Evolutionary conservation across 2,113 vertebrate genomes (phyloP).

Genomic region (Geococcyx californianus): DNA sequence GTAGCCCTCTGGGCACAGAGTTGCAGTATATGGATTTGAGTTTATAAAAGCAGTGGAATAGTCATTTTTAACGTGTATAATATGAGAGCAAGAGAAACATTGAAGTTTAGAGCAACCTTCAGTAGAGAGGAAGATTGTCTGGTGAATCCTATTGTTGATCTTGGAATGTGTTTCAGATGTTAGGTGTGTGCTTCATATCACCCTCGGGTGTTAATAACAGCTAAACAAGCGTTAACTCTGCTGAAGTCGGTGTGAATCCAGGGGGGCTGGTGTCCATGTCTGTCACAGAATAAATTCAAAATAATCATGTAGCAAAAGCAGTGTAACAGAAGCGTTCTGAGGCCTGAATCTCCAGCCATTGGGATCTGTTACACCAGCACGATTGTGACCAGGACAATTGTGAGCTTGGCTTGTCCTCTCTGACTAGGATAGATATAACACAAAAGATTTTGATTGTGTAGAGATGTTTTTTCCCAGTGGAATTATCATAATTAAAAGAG

Average conservation of each 20-base stretch:
- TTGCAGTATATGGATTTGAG: neutral
- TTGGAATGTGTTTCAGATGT: neutral
- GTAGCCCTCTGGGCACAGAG: neutral
- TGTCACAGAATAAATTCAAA: neutral
- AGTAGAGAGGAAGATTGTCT: neutral
- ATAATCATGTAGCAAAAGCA: neutral
- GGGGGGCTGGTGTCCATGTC: neutral
- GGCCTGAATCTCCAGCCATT: neutral
- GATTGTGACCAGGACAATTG: neutral
- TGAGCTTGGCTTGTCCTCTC: neutral
- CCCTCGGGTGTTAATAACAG: neutral
- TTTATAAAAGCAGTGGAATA: neutral
- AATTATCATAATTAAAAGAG: neutral
- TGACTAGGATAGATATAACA: neutral
- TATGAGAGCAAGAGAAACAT: neutral
- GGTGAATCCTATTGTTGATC: constrained; percentile 1
- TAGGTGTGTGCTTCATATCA: neutral
- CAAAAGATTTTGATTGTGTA: neutral
- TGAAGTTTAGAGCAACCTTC: constrained; percentile 1
- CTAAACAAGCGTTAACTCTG: neutral
- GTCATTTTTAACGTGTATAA: neutral
- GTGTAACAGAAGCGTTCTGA: neutral
- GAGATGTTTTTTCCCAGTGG: neutral
- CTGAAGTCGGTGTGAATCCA: neutral
- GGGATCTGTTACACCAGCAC: neutral